Base-by-base conservation (phyloP, 2,797 vertebrate species). In the Delichon dasypus region DNA sequence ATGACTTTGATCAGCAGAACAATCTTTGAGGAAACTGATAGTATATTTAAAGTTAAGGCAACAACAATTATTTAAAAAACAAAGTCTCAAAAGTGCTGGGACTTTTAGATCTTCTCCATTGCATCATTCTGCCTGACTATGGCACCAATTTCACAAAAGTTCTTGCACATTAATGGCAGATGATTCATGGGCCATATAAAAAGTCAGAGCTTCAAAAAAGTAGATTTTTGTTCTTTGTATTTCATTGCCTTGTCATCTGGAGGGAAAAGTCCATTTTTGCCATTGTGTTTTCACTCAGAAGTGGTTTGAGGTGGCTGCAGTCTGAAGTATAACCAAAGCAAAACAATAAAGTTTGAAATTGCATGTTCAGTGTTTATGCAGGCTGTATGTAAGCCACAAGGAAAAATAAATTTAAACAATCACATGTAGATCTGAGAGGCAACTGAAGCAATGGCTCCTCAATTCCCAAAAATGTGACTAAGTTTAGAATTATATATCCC, bases 261-360 rank as follows among this genome's bases (percentile, higher is more conserved):
- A 96, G 84, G 84, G 78, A 92, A 93, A 95, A 90, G 90, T 94
- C 96, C 67, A 29, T 93, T 95, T 97, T 94, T 97, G 95, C 95
- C 85, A 85, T 85, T 88, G 68, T 94, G 88, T 92, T 86, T 93
- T 93, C 51, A 91, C 81, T 98, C 84, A 96, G 95, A 97, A 97
- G 95, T 94, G 93, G 93, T 94, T 95, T 95, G 92, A 95, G 78
- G 72, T 91, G 83, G 76, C 95, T 94, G 85, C 88, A 95, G 79
- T 70, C 89, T 91, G 95, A 96, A 96, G 89, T 78, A 92, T 76
- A 96, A 97, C 87, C 91, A 66, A 95, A 96, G 47, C 29, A 91
- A 95, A 97, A 85, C 92, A 95, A 22, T 91, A 92, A 88, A 30
- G 51, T 95, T 97, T 88, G 30, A 88, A 96, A 95, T 71, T 90